These are phyloP conservation scores for Nephotettix cincticeps DNA, from an alignment of 1,140 invertebrate genomes.

Conservation along the genomic window DNA sequence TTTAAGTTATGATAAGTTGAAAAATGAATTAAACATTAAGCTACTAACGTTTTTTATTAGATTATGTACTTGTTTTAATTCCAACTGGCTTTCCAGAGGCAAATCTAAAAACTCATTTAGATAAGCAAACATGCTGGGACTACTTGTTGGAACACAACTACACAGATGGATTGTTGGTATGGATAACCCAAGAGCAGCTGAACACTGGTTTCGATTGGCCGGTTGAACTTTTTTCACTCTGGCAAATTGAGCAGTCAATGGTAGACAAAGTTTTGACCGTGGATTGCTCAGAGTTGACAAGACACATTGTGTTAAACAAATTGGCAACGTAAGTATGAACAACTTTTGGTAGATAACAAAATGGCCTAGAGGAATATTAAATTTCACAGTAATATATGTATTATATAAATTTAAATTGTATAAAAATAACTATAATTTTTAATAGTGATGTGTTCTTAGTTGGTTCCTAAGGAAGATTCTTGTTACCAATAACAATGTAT, in stretches of 20 bases:
- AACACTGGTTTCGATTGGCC: background rate
- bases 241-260: background rate
- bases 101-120: background rate
- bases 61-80: no score
- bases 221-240: background rate
- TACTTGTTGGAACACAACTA: conserved; percentile 4
- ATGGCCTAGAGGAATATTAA: no score
- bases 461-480: no score
- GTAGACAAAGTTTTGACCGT: background rate
- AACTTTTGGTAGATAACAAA: background rate
- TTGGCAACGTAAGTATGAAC: background rate
- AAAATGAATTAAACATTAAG: background rate
- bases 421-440: no score
- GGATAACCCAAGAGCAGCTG: background rate
- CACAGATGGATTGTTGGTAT: background rate
- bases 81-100: background rate
- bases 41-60: background rate
- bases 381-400: no score
- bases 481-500: no score
- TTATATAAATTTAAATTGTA: no score
- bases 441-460: no score
- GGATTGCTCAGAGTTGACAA: background rate
- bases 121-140: background rate
- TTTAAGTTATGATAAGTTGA: background rate
- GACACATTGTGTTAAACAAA: background rate